Conservation (phyloP, 1,140 invertebrate genomes). For the Leptinotarsa lineolata region DNA sequence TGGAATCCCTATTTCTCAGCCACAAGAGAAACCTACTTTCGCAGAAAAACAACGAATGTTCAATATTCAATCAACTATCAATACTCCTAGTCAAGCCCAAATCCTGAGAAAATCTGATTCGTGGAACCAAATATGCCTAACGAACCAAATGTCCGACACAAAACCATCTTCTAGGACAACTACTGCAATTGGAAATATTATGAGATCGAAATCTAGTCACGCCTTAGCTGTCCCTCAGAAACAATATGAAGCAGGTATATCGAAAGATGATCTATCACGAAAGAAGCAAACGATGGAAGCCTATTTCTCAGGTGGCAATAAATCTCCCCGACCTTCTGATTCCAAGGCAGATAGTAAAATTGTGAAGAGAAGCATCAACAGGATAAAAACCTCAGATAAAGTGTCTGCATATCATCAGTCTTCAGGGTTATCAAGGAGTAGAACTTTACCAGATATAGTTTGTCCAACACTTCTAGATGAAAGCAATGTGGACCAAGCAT, state of each 20-base stretch:
- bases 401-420: slow-evolving; percentile 56
- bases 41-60: slow-evolving; percentile 21
- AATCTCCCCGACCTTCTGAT: slow-evolving; percentile 33
- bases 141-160: slow-evolving; percentile 46
- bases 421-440: slow-evolving; percentile 66
- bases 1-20: not conserved
- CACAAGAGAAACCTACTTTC: not conserved
- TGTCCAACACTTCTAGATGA: slow-evolving; percentile 70
- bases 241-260: slow-evolving; percentile 77
- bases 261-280: slow-evolving; percentile 70
- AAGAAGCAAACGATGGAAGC: slow-evolving; percentile 80
- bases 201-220: slow-evolving; percentile 74
- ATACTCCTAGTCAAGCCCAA: slow-evolving; percentile 34
- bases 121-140: slow-evolving; percentile 71
- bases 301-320: slow-evolving; percentile 64
- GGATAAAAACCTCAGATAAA: slow-evolving; percentile 59
- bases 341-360: slow-evolving; percentile 35
- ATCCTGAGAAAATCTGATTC: slow-evolving; percentile 76
- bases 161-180: slow-evolving; percentile 47
- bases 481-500: slow-evolving; percentile 74
- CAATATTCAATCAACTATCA: slow-evolving; percentile 37
- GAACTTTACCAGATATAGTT: slow-evolving; percentile 71
- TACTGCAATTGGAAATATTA: slow-evolving; percentile 55
- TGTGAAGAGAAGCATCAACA: slow-evolving; percentile 57
- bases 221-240: slow-evolving; percentile 68